Evolutionary conservation across 1,140 invertebrate species (phyloP).

Genomic region (Leptopilina clavipes): DNA sequence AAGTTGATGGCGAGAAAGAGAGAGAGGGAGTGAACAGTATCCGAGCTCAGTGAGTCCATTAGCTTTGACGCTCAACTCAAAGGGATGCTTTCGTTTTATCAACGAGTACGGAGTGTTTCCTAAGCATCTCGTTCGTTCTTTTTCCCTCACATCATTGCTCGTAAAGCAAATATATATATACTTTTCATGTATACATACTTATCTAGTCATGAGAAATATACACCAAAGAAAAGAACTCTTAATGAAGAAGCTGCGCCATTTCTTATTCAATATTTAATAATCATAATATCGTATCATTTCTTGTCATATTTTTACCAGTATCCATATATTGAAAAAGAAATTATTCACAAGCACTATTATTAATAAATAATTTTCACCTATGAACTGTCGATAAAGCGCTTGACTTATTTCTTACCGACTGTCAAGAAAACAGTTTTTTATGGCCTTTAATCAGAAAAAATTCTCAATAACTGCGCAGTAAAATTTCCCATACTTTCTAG

Average conservation of each 20-base stretch:
- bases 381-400: too few relatives aligned
- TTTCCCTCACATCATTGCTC: constrained; percentile 61
- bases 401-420: too few relatives aligned
- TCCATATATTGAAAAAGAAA: too few relatives aligned
- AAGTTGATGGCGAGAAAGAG: too few relatives aligned
- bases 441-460: too few relatives aligned
- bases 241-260: background rate
- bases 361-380: too few relatives aligned
- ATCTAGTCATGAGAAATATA: background rate
- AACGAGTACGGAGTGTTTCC: constrained; percentile 67
- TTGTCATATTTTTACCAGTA: too few relatives aligned
- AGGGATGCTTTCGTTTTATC: constrained; percentile 66
- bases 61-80: constrained; percentile 69
- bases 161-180: constrained; percentile 48
- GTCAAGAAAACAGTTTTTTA: too few relatives aligned
- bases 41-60: constrained; percentile 62
- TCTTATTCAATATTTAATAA: background rate
- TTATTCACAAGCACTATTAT: too few relatives aligned
- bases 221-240: background rate
- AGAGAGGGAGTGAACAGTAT: constrained; percentile 46
- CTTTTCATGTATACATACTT: constrained; percentile 26
- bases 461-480: too few relatives aligned
- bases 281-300: too few relatives aligned
- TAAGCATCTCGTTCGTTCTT: constrained; percentile 65
- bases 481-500: too few relatives aligned